Conservation (phyloP, 2,113 vertebrate species). For the Lepidothrix coronata region DNA sequence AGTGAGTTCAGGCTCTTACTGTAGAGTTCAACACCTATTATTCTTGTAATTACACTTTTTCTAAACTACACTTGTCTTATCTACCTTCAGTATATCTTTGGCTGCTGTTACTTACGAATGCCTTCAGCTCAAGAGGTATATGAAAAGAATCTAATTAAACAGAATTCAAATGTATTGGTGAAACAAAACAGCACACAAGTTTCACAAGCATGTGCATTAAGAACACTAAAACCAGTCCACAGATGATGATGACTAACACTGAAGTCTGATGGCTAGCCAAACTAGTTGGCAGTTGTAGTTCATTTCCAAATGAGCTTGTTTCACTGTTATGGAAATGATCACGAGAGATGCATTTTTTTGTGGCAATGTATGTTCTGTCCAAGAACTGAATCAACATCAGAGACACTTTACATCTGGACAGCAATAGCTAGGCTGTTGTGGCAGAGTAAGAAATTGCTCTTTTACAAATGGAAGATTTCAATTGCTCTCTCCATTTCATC, state of each 20-base stretch:
- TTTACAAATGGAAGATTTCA: not conserved
- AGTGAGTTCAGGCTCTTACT: not conserved
- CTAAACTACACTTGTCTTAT: not conserved
- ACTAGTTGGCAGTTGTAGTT: not conserved
- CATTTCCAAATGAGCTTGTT: not conserved
- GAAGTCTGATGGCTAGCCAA: not conserved
- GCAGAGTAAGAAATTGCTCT: not conserved
- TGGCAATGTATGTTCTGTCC: not conserved
- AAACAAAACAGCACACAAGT: not conserved
- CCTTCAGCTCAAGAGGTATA: not conserved
- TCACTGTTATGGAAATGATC: not conserved
- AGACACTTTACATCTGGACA: slow-evolving; percentile 26
- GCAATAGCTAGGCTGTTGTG: not conserved
- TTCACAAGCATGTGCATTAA: not conserved
- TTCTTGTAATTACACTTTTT: not conserved
- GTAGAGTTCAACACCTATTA: not conserved
- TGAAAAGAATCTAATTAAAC: not conserved
- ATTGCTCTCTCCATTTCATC: not conserved
- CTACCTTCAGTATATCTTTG: not conserved
- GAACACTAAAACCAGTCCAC: not conserved
- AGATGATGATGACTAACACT: slow-evolving; percentile 28
- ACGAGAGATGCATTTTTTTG: not conserved
- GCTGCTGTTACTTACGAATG: not conserved
- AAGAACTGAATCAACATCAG: slow-evolving; percentile 15
- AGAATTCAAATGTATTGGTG: not conserved